Evolutionary conservation across 1,140 invertebrate species (phyloP).

Genomic region (fruit fly (Drosophila melanogaster)): Release_6_plus_ISO1_MT NC_004354.4:12986001-12986500

Average conservation of each 20-base stretch:
- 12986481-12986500: not conserved
- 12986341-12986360: slow-evolving; percentile 7
- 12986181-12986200: slow-evolving; percentile 15
- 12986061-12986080: slow-evolving; percentile 63
- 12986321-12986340: not conserved
- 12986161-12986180: not conserved
- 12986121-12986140: slow-evolving; percentile 5
- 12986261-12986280: slow-evolving; percentile 19
- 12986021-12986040: slow-evolving; percentile 5
- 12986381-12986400: not conserved
- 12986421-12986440: too few species aligned
- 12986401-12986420: not conserved
- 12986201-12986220: slow-evolving; percentile 3
- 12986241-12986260: not conserved
- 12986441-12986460: too few species aligned
- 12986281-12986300: not conserved
- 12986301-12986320: not conserved
- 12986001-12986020: not conserved
- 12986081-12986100: slow-evolving; percentile 24
- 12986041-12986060: slow-evolving; percentile 63
- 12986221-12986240: not conserved
- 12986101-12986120: slow-evolving; percentile 3
- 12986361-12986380: slow-evolving; percentile 1
- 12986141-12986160: slow-evolving; percentile 17
- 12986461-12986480: not conserved